Evolutionary conservation across 2,888 invertebrate species (phyloP), one percentile per base, ranked within the genome.

Genomic region (Marronus borbonicus): DNA sequence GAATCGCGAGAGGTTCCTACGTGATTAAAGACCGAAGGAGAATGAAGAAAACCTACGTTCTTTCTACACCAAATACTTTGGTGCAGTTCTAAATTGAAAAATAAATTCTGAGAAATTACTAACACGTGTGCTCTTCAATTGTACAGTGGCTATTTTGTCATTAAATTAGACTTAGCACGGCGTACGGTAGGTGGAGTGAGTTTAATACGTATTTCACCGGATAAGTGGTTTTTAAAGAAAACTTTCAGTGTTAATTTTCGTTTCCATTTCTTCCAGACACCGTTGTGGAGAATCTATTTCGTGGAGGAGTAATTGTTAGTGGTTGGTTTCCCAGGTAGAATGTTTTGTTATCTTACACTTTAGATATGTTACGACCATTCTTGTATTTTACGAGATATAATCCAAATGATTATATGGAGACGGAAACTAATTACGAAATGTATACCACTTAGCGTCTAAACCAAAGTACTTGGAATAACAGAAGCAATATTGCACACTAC

Each of bases 71-170:
- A 72, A 36, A 58, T 39, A 39, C 36, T 58, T 17, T 20, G 8
- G 20, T 7, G 55, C 20, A 20, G 39, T 58, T 72, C 58, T 58
- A 72, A 72, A 72, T 72, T 72, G 70, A 72, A 72, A 72, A 72
- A 72, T 72, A 72, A 72, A 72, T 72, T 72, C 58, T 31, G n/a
- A 3, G 58, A 72, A 72, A 72, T 72, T 72, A 72, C 70, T 36
- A 72, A 58, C 70, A 72, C 58, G 70, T 72, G 70, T 72, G 39
- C 49, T 50, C 20, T 12, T 50, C 58, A 20, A 20, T 72, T 58
- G 58, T 39, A 68, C 50, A 50, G 20, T 20, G 44, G 58, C 36
- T 44, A 72, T 72, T 58, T 55, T 72, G 70, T 72, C 70, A 72
- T 72, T 72, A 72, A 72, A 72, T 72, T 72, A 72, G 58, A 72